Conservation (phyloP, 2,113 vertebrate genomes). For the Cavia porcellus region DNA sequence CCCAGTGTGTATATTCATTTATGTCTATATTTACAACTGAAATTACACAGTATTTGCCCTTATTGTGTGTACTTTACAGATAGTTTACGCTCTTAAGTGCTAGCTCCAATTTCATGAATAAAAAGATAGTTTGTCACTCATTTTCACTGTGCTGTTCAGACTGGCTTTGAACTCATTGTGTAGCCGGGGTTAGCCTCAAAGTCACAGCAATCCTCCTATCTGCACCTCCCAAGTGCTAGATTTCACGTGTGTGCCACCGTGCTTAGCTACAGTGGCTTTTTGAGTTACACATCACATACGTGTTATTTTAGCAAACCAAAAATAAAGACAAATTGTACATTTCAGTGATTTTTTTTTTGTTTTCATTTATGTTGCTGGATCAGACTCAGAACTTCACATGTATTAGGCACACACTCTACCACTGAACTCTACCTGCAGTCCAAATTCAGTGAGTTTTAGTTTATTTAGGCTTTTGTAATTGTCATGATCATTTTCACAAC, state of each 20-base stretch:
- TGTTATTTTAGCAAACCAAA: background rate
- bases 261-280: background rate
- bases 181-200: background rate
- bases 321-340: background rate
- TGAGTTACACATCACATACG: background rate
- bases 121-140: conserved; percentile 5
- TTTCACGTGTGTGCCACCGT: background rate
- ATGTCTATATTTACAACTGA: conserved; percentile 17
- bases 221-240: background rate
- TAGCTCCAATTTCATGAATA: background rate
- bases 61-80: background rate
- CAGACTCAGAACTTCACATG: background rate
- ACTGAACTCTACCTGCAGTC: background rate
- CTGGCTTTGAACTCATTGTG: background rate
- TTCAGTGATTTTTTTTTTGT: background rate
- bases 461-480: background rate
- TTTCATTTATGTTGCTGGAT: background rate
- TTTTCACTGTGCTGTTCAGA: background rate
- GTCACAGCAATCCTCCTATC: background rate
- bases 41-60: background rate
- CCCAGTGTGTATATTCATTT: background rate
- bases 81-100: conserved; percentile 17
- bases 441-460: background rate
- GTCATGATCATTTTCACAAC: background rate
- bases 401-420: background rate